Conservation (phyloP, 2,888 invertebrate species). For the Anoncus sp. region DNA sequence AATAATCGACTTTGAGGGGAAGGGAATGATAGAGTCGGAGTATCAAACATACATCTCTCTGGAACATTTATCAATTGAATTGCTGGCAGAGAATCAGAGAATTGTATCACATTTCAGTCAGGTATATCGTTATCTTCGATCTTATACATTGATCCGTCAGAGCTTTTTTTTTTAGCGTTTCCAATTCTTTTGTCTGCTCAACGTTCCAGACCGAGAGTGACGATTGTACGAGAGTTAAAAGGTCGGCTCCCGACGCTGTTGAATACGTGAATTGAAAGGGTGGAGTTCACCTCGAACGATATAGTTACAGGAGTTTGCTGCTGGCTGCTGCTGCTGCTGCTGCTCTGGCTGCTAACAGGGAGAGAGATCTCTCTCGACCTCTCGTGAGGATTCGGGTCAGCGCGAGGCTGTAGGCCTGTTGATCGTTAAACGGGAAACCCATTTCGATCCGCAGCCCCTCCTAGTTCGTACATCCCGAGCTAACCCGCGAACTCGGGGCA, state of each 20-base stretch:
- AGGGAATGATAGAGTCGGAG: too few species aligned
- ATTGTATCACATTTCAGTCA: too few species aligned
- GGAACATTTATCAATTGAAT: too few species aligned
- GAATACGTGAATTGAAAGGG: conserved; percentile 16
- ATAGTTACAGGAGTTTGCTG: conserved; percentile 7
- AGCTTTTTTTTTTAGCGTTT: neutral
- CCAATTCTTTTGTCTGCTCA: neutral
- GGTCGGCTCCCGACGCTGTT: conserved; percentile 8
- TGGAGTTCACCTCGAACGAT: conserved; percentile 34
- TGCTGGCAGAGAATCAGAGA: too few species aligned
- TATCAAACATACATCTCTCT: too few species aligned
- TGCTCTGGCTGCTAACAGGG: conserved; percentile 36
- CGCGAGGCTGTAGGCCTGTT: conserved; percentile 73
- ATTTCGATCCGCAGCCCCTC: conserved; percentile 58
- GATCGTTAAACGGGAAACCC: conserved; percentile 65
- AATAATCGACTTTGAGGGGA: too few species aligned
- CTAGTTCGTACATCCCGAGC: conserved; percentile 35
- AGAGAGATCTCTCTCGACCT: conserved; percentile 48
- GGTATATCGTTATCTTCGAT: neutral
- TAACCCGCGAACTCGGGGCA: conserved; percentile 39
- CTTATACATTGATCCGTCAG: neutral
- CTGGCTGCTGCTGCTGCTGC: conserved; percentile 22
- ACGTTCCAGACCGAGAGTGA: neutral
- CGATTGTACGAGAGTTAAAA: conserved; percentile 29
- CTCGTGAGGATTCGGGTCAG: conserved; percentile 72